Percentiles rank a stretch among this genome's conserved stretches.
Conservation (phyloP, 2,888 invertebrate species). For the Oligia latruncula region DNA sequence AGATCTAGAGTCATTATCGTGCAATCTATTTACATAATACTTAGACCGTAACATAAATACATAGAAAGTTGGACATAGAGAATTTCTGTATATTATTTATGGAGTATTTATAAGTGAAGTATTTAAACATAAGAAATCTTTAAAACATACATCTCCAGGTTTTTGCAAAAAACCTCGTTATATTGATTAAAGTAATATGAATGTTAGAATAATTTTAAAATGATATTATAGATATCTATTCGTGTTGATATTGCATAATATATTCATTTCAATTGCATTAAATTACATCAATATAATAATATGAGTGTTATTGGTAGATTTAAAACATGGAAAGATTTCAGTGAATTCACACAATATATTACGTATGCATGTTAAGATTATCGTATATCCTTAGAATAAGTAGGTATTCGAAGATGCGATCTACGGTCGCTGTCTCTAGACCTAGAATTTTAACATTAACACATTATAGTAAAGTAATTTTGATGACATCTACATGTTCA, state of each 20-base stretch:
- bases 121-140: slow-evolving; percentile 53
- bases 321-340: slow-evolving; percentile 56
- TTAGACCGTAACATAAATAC: slow-evolving; percentile 65
- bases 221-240: slow-evolving; percentile 52
- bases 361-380: slow-evolving; percentile 50
- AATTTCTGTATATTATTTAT: slow-evolving; percentile 57
- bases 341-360: slow-evolving; percentile 52
- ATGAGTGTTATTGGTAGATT: slow-evolving; percentile 50
- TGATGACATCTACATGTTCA: slow-evolving; percentile 52
- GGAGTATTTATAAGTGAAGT: slow-evolving; percentile 57
- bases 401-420: slow-evolving; percentile 35
- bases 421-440: slow-evolving; percentile 42
- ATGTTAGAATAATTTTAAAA: slow-evolving; percentile 62
- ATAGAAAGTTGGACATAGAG: slow-evolving; percentile 37
- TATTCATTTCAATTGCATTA: slow-evolving; percentile 45
- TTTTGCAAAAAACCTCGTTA: slow-evolving; percentile 64
- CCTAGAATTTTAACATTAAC: slow-evolving; percentile 44
- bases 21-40: slow-evolving; percentile 48
- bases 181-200: slow-evolving; percentile 47
- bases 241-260: slow-evolving; percentile 46
- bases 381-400: slow-evolving; percentile 58
- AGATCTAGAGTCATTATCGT: slow-evolving; percentile 24
- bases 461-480: slow-evolving; percentile 47
- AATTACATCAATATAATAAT: slow-evolving; percentile 38
- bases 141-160: slow-evolving; percentile 25